Conservation (phyloP, 1,140 invertebrate species). For the Drosophila leontia region DNA sequence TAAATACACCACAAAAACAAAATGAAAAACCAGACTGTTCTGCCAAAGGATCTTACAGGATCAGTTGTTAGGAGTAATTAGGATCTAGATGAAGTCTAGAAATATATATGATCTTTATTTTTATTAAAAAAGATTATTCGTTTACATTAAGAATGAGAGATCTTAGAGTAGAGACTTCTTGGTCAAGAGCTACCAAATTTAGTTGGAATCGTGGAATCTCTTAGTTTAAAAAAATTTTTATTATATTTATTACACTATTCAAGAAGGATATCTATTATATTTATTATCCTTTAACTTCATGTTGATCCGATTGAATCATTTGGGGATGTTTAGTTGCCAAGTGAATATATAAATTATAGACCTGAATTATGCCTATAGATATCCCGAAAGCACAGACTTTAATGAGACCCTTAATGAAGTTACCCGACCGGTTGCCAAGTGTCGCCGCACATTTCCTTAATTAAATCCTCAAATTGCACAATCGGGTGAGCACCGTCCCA, state of each 20-base stretch:
- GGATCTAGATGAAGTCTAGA: background rate
- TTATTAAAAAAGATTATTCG: too few relatives aligned
- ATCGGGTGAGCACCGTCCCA: slow-evolving; percentile 21
- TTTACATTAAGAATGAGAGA: background rate
- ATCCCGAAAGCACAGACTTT: slow-evolving; percentile 2
- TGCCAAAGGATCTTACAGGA: background rate
- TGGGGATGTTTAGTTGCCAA: too few relatives aligned
- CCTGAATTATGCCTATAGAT: background rate
- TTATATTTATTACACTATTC: too few relatives aligned
- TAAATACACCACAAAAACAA: slow-evolving; percentile 49
- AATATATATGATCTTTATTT: too few relatives aligned
- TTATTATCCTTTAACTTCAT: too few relatives aligned
- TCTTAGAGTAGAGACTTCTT: background rate
- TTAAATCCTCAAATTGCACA: slow-evolving; percentile 66
- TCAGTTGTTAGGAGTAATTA: background rate
- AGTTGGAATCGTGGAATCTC: background rate
- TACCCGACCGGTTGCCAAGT: slow-evolving; percentile 39
- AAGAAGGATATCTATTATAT: too few relatives aligned
- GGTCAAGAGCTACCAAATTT: too few relatives aligned
- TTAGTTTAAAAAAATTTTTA: too few relatives aligned
- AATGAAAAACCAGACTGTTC: background rate
- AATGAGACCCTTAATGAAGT: slow-evolving; percentile 38
- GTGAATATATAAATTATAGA: background rate
- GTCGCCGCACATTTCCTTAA: slow-evolving; percentile 58
- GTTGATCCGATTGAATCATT: too few relatives aligned